phyloP scores from a whole-genome alignment of 2,888 invertebrate species.

The Xestoiulus laeticollis region DNA sequence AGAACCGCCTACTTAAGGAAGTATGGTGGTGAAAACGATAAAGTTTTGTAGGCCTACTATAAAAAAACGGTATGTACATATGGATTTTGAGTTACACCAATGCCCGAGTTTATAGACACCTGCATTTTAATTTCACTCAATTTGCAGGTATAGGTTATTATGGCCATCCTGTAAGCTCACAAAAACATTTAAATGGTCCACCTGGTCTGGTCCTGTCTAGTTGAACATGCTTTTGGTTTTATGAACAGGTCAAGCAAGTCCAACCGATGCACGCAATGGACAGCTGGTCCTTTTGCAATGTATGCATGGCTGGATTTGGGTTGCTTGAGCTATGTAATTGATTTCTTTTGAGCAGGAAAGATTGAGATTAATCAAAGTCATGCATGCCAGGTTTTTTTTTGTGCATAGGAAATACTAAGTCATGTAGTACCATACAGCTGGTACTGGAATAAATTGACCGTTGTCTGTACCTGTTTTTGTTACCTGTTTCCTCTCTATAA shows the following conservation, averaged over 20 bases:
- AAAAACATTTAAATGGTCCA: not conserved
- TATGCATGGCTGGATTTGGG: not conserved
- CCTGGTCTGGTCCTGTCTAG: not conserved
- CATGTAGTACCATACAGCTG: not conserved
- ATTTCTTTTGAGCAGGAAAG: not conserved
- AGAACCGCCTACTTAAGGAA: not conserved
- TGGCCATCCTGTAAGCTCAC: not conserved
- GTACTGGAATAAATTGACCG: not conserved
- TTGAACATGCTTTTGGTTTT: not conserved
- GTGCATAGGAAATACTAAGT: not conserved
- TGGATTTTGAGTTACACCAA: not conserved
- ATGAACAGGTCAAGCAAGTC: not conserved
- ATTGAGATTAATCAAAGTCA: constrained; percentile 1
- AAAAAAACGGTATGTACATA: not conserved
- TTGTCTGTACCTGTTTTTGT: not conserved
- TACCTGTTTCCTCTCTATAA: not conserved
- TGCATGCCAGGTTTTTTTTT: not conserved
- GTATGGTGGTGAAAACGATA: not conserved
- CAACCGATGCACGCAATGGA: not conserved
- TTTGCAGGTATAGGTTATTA: not conserved
- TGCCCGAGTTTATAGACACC: not conserved
- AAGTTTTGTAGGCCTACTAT: not conserved
- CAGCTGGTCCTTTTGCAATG: not conserved
- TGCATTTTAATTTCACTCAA: not conserved
- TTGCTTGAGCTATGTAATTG: not conserved